Conservation (phyloP, 2,113 vertebrate genomes). For the Xiphophorus maculatus region DNA sequence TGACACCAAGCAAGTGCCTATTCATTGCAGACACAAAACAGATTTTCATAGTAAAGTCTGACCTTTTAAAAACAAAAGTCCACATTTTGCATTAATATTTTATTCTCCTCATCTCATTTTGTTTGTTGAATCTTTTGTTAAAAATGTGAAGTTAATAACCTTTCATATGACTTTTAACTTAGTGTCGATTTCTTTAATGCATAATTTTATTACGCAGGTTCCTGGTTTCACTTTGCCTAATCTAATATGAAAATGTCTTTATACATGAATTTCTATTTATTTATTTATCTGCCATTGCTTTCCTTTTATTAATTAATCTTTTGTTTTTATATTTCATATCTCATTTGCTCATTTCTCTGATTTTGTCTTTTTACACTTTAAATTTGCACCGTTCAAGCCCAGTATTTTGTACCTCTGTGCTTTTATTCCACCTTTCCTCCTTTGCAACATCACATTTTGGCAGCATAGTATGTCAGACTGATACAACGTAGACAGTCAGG, state of each 20-base stretch:
- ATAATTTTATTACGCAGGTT: neutral
- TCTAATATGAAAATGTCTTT: too few relatives aligned
- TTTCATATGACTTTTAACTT: neutral
- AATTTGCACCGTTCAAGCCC: neutral
- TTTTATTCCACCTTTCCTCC: neutral
- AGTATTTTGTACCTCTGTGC: neutral
- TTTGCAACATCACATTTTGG: slow-evolving; percentile 22
- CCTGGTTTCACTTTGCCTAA: too few relatives aligned
- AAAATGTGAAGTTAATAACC: neutral
- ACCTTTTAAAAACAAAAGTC: neutral
- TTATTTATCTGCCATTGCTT: neutral
- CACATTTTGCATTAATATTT: too few relatives aligned
- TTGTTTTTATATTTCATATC: neutral
- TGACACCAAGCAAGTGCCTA: slow-evolving; percentile 12
- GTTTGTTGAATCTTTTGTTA: too few relatives aligned
- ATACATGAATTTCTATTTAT: too few relatives aligned
- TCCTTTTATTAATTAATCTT: neutral
- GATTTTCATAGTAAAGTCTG: neutral
- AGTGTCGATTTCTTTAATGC: neutral
- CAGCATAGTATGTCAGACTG: slow-evolving; percentile 35
- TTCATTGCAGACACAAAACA: slow-evolving; percentile 13
- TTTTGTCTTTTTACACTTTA: neutral
- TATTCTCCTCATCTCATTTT: too few relatives aligned
- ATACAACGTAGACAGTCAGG: slow-evolving; percentile 24
- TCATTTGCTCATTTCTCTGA: neutral